phyloP scores from a whole-genome alignment of 2,888 invertebrate species.

The Eilema depressum region DNA sequence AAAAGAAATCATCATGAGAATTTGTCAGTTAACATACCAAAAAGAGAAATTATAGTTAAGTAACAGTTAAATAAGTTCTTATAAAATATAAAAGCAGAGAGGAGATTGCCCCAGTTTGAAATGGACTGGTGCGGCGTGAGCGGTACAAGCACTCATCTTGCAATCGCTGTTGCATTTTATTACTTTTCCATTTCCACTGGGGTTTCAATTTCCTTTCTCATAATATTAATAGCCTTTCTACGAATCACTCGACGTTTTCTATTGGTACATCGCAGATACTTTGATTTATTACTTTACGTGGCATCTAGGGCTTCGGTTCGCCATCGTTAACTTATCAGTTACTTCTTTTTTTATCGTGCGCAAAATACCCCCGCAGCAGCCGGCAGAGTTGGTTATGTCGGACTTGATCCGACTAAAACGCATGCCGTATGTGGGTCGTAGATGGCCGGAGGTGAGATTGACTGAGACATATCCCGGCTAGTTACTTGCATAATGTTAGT shows the following conservation, averaged over 20 bases:
- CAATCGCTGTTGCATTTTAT: conserved; percentile 86
- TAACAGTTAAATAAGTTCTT: conserved; percentile 41
- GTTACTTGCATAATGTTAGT: conserved; percentile 39
- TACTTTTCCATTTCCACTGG: conserved; percentile 86
- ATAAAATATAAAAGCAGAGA: conserved; percentile 46
- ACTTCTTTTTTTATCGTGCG: too few species aligned
- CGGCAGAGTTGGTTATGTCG: too few species aligned
- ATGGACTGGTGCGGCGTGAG: conserved; percentile 45
- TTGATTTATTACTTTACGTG: conserved; percentile 77
- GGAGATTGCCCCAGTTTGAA: conserved; percentile 62
- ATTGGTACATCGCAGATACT: conserved; percentile 75
- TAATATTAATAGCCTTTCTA: conserved; percentile 85
- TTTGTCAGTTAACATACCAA: neutral
- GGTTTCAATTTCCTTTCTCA: conserved; percentile 86
- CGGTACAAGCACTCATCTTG: conserved; percentile 74
- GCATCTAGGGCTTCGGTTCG: conserved; percentile 66
- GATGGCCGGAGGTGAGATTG: too few species aligned
- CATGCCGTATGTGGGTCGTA: too few species aligned
- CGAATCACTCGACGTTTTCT: conserved; percentile 78
- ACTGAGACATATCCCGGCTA: too few species aligned
- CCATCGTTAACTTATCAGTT: conserved; percentile 24
- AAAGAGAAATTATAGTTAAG: conserved; percentile 25
- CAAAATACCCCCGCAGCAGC: too few species aligned
- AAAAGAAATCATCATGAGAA: neutral
- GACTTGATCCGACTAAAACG: too few species aligned